A percentile compares a stretch with the other conserved stretches of the same genome.
phyloP scores from a whole-genome alignment of 2,888 invertebrate genomes.

The Flexamia atlantica region DNA sequence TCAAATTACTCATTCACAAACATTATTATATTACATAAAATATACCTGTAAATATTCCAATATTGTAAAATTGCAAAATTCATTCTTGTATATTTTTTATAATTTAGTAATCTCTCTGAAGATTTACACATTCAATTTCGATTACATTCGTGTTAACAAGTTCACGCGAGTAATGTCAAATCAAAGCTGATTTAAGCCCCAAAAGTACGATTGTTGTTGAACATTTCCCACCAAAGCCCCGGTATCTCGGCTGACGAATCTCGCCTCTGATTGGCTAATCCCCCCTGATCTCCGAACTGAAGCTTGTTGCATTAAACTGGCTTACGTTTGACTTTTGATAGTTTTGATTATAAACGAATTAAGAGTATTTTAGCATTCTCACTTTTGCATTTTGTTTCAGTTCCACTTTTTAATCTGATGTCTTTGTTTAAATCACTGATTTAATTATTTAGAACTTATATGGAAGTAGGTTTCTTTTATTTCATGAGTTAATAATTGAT shows the following conservation, averaged over 20 bases:
- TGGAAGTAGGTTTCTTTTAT: no score
- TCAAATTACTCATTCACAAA: no score
- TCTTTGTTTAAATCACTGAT: no score
- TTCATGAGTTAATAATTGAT: no score
- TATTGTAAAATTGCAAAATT: no score
- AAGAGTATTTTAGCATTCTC: not conserved
- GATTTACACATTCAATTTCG: not conserved
- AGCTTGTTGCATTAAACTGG: not conserved
- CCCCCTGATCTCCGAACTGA: not conserved
- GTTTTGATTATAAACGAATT: conserved; percentile 1
- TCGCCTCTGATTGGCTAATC: conserved; percentile 17
- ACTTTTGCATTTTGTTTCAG: not conserved
- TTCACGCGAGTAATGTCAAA: conserved; percentile 1
- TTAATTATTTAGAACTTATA: no score
- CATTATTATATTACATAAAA: no score
- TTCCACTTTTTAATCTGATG: no score
- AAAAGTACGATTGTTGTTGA: not conserved
- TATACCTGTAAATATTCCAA: no score
- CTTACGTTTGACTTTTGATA: not conserved
- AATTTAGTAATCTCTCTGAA: no score
- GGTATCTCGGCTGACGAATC: not conserved
- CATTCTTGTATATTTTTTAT: no score
- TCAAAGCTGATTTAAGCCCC: not conserved
- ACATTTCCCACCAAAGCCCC: conserved; percentile 1
- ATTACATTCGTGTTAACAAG: not conserved